phyloP scores from a whole-genome alignment of 1,140 invertebrate species.

The Geopemphigus sp. region DNA sequence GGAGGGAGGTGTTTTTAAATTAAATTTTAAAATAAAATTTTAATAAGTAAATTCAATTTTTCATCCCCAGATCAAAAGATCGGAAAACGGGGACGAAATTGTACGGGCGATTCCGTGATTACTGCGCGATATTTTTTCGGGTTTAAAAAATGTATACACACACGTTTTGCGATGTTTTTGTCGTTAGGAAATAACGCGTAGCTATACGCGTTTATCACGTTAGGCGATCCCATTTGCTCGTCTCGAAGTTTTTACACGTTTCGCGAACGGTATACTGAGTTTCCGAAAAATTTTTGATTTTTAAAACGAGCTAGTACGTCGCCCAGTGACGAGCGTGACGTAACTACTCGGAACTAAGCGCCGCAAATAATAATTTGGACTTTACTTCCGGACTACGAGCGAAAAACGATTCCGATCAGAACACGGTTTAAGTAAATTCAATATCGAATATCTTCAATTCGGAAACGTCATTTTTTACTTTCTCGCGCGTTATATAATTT shows the following conservation, averaged over 20 bases:
- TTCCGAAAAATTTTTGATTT: background rate
- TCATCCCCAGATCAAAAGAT: too few species aligned
- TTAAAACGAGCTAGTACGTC: background rate
- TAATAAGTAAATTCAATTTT: too few species aligned
- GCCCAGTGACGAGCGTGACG: background rate
- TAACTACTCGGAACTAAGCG: too few species aligned
- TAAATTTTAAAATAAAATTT: too few species aligned
- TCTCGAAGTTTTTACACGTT: slow-evolving; percentile 9
- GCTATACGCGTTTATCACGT: too few species aligned
- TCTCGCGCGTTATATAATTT: too few species aligned
- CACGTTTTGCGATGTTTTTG: background rate
- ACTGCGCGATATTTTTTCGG: background rate
- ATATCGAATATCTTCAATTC: too few species aligned
- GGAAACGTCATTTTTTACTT: too few species aligned
- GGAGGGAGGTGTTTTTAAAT: too few species aligned
- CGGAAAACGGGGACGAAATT: background rate
- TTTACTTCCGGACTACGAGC: background rate
- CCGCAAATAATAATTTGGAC: too few species aligned
- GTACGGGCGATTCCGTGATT: background rate
- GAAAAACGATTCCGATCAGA: background rate
- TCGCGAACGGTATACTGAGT: background rate
- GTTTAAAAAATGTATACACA: background rate
- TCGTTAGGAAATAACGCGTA: background rate
- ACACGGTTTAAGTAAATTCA: too few species aligned
- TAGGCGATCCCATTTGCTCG: background rate